A percentile compares a stretch with the other conserved stretches of the same genome.
These are phyloP conservation scores for Pluvianellus socialis DNA, from an alignment of 2,113 vertebrate species.

Conservation along the genomic window DNA sequence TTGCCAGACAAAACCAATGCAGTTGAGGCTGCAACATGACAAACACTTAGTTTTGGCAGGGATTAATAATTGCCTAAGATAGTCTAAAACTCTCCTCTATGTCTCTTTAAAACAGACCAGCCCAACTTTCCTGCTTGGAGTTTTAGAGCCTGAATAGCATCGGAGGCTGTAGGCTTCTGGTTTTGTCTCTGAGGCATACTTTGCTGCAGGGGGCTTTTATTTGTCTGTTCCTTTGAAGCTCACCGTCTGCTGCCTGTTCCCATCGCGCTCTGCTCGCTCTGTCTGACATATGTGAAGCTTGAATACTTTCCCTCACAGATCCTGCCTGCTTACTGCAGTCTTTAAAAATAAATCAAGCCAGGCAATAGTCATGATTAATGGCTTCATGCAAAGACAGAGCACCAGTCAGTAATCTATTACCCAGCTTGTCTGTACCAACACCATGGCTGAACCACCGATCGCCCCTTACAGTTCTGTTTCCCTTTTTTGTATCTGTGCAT, in stretches of 20 bases:
- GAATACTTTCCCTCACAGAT: neutral
- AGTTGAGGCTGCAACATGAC: neutral
- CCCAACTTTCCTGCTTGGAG: neutral
- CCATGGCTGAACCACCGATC: neutral
- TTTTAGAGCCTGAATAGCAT: neutral
- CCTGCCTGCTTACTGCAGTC: neutral
- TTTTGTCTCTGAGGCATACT: neutral
- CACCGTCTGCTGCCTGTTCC: slow-evolving; percentile 44
- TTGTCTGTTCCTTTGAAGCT: slow-evolving; percentile 39
- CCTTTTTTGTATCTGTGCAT: neutral
- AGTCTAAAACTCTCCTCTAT: neutral
- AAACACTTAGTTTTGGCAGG: neutral
- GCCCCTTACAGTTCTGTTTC: neutral
- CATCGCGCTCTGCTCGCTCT: neutral
- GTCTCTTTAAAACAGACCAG: neutral
- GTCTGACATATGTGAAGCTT: slow-evolving; percentile 4
- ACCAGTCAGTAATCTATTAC: neutral
- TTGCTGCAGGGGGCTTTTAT: slow-evolving; percentile 19
- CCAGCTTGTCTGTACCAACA: neutral
- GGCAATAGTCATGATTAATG: neutral
- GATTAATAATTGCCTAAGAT: neutral
- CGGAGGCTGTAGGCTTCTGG: neutral
- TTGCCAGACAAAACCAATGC: neutral
- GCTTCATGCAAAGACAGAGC: neutral
- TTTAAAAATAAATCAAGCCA: neutral